Conservation (phyloP, 2,113 vertebrate species). For the Apistogramma diplotaenia region DNA sequence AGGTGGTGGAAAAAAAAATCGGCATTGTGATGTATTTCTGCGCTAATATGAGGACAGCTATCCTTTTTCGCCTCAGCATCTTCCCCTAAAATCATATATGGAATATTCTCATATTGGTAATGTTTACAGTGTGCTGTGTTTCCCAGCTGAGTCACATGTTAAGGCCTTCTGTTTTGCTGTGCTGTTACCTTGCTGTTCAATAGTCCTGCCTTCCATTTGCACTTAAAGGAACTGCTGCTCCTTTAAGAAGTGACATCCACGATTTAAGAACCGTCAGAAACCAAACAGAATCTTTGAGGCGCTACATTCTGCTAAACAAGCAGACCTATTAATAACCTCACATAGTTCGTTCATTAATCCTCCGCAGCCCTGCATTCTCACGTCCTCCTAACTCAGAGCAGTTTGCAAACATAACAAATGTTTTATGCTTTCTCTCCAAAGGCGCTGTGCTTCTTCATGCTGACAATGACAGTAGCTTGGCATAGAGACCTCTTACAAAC, state of each 20-base stretch:
- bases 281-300: not conserved
- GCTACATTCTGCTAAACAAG: not conserved
- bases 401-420: not conserved
- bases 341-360: not conserved
- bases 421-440: slow-evolving; percentile 15
- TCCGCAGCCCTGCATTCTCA: not conserved
- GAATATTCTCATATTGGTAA: not conserved
- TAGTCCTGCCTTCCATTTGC: not conserved
- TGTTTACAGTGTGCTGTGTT: not conserved
- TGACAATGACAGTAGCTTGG: slow-evolving; percentile 66
- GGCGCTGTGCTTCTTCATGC: slow-evolving; percentile 72
- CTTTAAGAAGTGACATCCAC: slow-evolving; percentile 1
- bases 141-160: not conserved
- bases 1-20: not conserved
- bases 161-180: not conserved
- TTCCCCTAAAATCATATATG: not conserved
- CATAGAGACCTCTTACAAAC: slow-evolving; percentile 62
- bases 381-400: not conserved
- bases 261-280: not conserved
- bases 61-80: not conserved
- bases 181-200: not conserved
- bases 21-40: fast-evolving
- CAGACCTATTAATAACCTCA: not conserved
- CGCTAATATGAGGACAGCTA: not conserved
- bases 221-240: not conserved